A percentile compares a stretch with the other conserved stretches of the same genome.
Evolutionary conservation across 1,140 invertebrate species (phyloP).

Genomic region (Eriosoma lanigerum): DNA sequence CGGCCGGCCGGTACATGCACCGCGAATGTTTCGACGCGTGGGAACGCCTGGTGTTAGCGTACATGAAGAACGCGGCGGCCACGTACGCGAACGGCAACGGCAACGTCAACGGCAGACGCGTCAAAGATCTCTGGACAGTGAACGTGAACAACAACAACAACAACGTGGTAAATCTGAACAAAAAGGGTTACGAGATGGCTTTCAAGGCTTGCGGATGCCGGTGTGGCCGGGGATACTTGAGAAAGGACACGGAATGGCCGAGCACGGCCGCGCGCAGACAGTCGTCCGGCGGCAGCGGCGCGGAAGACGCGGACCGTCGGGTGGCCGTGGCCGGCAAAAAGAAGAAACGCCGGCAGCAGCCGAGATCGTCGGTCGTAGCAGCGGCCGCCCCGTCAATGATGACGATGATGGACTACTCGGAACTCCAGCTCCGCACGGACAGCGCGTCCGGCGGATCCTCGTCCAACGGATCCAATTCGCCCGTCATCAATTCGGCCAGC

Average conservation of each 20-base stretch:
- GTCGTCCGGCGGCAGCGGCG: conserved; percentile 59
- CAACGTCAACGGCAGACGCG: conserved; percentile 90
- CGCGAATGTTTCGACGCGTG: conserved; percentile 91
- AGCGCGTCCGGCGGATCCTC: conserved; percentile 69
- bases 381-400: conserved; percentile 59
- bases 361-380: conserved; percentile 59
- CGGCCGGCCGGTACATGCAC: conserved; percentile 88
- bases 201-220: conserved; percentile 86
- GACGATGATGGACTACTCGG: conserved; percentile 57
- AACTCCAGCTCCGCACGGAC: conserved; percentile 60
- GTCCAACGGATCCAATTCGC: conserved; percentile 61
- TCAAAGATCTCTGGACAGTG: conserved; percentile 96
- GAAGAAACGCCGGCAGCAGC: conserved; percentile 72
- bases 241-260: conserved; percentile 92
- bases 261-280: conserved; percentile 64
- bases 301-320: conserved; percentile 60
- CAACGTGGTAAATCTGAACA: conserved; percentile 86
- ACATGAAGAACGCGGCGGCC: conserved; percentile 71
- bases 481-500: conserved; percentile 65
- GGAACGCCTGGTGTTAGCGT: conserved; percentile 84
- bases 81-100: conserved; percentile 79
- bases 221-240: conserved; percentile 85
- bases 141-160: conserved; percentile 97
- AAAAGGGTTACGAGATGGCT: conserved; percentile 93
- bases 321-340: conserved; percentile 61